Evolutionary conservation across 2,888 invertebrate genomes (phyloP).

Genomic region (Cataglyphis altisquamis): DNA sequence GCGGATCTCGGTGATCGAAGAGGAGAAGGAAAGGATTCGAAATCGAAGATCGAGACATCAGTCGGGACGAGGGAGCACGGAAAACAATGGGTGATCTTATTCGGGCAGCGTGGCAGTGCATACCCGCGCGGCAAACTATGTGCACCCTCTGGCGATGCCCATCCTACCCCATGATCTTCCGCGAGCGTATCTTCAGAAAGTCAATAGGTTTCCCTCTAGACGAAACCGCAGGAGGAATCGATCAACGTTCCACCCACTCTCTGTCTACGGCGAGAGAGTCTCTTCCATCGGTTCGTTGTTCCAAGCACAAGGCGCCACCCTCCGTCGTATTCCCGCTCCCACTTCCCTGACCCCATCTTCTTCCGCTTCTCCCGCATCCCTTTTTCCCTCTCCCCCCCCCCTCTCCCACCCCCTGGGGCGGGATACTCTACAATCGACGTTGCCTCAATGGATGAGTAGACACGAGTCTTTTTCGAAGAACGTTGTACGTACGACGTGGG

Average conservation of each 20-base stretch:
- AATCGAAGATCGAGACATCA: conserved; percentile 43
- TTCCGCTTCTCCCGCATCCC: not conserved
- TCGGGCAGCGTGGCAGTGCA: conserved; percentile 23
- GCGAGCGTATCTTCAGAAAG: conserved; percentile 45
- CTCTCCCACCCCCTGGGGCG: not conserved
- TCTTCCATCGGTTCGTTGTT: conserved; percentile 55
- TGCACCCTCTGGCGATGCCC: conserved; percentile 28
- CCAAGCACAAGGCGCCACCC: conserved; percentile 40
- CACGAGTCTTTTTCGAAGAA: conserved; percentile 53
- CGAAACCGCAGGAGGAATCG: conserved; percentile 56
- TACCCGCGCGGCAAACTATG: conserved; percentile 28
- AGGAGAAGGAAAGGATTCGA: conserved; percentile 5
- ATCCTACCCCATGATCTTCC: conserved; percentile 3
- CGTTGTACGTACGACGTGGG: conserved; percentile 46
- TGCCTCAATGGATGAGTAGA: conserved; percentile 51
- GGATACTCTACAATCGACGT: conserved; percentile 42
- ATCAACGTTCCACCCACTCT: conserved; percentile 57
- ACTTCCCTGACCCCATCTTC: conserved; percentile 9
- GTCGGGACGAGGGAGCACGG: not conserved
- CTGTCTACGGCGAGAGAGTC: conserved; percentile 57
- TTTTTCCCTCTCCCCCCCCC: not conserved
- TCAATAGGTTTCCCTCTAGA: conserved; percentile 50
- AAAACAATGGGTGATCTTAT: conserved; percentile 39
- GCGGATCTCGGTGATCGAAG: conserved; percentile 36
- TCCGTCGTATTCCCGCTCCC: conserved; percentile 31